Evolutionary conservation across 37 sponge, comb jelly and placozoan genomes (phyloP).

Genomic region (Ianthella basta): DNA sequence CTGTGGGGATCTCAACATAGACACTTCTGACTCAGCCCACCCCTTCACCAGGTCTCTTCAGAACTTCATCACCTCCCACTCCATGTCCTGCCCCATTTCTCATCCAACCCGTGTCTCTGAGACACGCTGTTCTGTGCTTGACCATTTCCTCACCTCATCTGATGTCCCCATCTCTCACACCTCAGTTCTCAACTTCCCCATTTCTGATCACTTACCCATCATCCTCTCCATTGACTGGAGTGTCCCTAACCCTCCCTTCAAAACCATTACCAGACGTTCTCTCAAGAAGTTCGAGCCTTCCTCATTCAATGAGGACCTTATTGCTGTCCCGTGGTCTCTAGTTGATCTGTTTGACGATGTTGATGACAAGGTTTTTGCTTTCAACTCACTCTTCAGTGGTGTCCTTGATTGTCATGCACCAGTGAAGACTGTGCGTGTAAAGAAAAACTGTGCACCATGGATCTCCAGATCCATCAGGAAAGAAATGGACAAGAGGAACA

Average conservation of each 20-base stretch:
- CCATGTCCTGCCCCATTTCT: slow-evolving; percentile 8
- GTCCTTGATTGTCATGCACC: too few relatives aligned
- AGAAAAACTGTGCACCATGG: slow-evolving; percentile 1
- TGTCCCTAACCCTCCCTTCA: slow-evolving; percentile 16
- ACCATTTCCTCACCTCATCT: not conserved
- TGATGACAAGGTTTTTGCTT: too few relatives aligned
- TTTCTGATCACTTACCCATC: not conserved
- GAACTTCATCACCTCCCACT: not conserved
- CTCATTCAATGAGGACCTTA: not conserved
- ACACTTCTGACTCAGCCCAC: slow-evolving; percentile 19
- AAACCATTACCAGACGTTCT: slow-evolving; percentile 2
- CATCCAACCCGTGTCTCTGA: slow-evolving; percentile 13
- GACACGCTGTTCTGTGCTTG: slow-evolving; percentile 4
- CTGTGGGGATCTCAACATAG: not conserved
- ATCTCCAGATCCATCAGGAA: too few relatives aligned
- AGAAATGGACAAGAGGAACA: slow-evolving; percentile 5
- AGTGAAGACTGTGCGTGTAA: not conserved
- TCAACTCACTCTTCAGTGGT: too few relatives aligned
- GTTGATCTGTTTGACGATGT: not conserved
- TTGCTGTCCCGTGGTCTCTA: not conserved
- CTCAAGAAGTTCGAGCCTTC: not conserved
- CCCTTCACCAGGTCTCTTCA: slow-evolving; percentile 4
- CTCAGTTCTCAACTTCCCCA: not conserved
- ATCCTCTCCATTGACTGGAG: not conserved
- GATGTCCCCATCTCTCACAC: not conserved